Conservation (phyloP, 2,888 invertebrate genomes). For the Oxyteleia sp. region DNA sequence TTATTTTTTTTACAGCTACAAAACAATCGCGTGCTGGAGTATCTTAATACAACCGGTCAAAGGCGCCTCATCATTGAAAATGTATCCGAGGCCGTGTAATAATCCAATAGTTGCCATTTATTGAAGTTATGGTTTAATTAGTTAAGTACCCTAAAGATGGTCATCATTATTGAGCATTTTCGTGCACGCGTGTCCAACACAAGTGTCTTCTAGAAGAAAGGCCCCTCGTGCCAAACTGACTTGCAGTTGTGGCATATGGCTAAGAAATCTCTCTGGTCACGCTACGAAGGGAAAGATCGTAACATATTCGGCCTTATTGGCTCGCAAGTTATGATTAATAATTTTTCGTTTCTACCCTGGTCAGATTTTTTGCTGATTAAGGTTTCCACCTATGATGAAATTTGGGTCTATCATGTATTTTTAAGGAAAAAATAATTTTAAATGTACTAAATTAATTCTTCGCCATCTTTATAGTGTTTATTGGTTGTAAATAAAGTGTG, state of each 20-base stretch:
- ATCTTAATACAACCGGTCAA: slow-evolving; percentile 52
- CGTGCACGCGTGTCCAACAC: slow-evolving; percentile 45
- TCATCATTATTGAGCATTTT: slow-evolving; percentile 79
- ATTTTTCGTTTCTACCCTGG: slow-evolving; percentile 21
- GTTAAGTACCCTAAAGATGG: slow-evolving; percentile 80
- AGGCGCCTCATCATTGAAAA: slow-evolving; percentile 50
- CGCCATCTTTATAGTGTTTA: too few relatives aligned
- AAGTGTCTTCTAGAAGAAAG: slow-evolving; percentile 37
- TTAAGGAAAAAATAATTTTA: too few relatives aligned
- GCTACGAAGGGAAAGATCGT: slow-evolving; percentile 67
- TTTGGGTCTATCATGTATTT: too few relatives aligned
- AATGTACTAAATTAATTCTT: too few relatives aligned
- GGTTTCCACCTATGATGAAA: neutral
- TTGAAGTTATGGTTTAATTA: slow-evolving; percentile 81
- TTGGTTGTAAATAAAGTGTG: too few relatives aligned
- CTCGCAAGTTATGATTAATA: slow-evolving; percentile 36
- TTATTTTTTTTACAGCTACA: too few relatives aligned
- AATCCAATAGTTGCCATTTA: slow-evolving; percentile 38
- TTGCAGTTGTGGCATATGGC: slow-evolving; percentile 66
- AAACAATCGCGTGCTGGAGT: slow-evolving; percentile 69
- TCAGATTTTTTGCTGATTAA: slow-evolving; percentile 1
- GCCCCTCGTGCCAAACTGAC: slow-evolving; percentile 31
- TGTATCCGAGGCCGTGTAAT: slow-evolving; percentile 47
- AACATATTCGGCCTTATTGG: slow-evolving; percentile 41
- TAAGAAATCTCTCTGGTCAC: slow-evolving; percentile 71